Evolutionary conservation across 2,797 vertebrate species (phyloP).

Genomic region (Phoxinus dragarum): DNA sequence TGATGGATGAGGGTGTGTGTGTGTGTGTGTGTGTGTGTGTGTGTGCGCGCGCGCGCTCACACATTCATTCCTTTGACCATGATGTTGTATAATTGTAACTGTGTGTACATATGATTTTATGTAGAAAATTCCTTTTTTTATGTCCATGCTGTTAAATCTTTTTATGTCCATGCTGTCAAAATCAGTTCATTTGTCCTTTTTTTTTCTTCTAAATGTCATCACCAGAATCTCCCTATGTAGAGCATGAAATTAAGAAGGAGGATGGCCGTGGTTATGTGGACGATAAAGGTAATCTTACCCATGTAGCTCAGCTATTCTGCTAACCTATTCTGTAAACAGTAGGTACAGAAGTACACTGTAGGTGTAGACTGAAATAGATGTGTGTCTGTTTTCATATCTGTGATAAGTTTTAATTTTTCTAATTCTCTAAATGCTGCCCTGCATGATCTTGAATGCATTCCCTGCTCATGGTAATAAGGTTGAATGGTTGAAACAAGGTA

Average conservation of each 20-base stretch:
- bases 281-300: conserved; percentile 17
- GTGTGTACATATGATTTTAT: neutral
- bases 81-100: neutral
- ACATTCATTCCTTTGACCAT: neutral
- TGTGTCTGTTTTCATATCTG: conserved; percentile 1
- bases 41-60: neutral
- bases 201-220: neutral
- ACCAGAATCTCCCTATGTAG: conserved; percentile 15
- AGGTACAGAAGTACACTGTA: neutral
- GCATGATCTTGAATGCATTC: neutral
- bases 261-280: conserved; percentile 15
- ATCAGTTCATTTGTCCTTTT: neutral
- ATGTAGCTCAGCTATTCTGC: neutral
- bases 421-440: neutral
- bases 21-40: neutral
- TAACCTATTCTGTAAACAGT: neutral
- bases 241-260: conserved; percentile 19
- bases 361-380: conserved; percentile 6
- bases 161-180: neutral
- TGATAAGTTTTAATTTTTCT: conserved; percentile 4
- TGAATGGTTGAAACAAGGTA: neutral
- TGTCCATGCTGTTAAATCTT: neutral
- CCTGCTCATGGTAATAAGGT: neutral
- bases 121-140: neutral
- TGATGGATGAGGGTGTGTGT: conserved; percentile 1